Conservation (phyloP, 2,888 invertebrate species). For the Scotopteryx bipunctaria region DNA sequence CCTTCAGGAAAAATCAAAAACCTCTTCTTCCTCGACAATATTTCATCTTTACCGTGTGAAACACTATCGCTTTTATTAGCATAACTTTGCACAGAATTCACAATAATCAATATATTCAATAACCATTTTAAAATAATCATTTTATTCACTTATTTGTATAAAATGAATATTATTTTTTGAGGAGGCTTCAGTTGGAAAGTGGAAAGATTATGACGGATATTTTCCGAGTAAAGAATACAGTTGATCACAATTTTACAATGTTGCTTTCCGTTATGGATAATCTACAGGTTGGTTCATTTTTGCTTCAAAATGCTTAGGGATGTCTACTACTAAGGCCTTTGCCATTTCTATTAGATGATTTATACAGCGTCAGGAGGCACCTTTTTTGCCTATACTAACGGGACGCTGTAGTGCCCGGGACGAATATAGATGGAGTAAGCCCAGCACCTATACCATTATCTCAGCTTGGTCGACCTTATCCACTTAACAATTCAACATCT, state of each 20-base stretch:
- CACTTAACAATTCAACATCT: too few species aligned
- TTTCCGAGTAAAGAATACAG: slow-evolving; percentile 36
- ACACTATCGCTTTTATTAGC: slow-evolving; percentile 34
- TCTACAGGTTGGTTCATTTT: slow-evolving; percentile 22
- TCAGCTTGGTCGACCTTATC: too few species aligned
- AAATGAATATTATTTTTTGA: neutral
- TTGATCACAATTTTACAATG: slow-evolving; percentile 62
- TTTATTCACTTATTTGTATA: neutral
- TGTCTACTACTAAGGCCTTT: too few species aligned
- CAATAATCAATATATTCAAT: slow-evolving; percentile 8
- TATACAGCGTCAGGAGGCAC: too few species aligned
- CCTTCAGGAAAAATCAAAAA: slow-evolving; percentile 85
- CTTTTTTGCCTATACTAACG: too few species aligned
- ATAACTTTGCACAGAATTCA: slow-evolving; percentile 27
- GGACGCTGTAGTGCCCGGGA: too few species aligned
- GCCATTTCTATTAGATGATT: too few species aligned
- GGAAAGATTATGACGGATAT: slow-evolving; percentile 36
- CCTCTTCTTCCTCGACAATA: slow-evolving; percentile 80
- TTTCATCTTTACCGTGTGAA: slow-evolving; percentile 41
- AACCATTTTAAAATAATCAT: slow-evolving; percentile 4
- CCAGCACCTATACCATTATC: too few species aligned
- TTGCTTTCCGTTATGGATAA: slow-evolving; percentile 29
- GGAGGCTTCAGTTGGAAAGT: slow-evolving; percentile 18
- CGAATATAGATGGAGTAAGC: too few species aligned
- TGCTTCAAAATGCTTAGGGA: neutral